Base-by-base conservation (phyloP, 2,888 invertebrate species). In the Chironomus riparius region DNA sequence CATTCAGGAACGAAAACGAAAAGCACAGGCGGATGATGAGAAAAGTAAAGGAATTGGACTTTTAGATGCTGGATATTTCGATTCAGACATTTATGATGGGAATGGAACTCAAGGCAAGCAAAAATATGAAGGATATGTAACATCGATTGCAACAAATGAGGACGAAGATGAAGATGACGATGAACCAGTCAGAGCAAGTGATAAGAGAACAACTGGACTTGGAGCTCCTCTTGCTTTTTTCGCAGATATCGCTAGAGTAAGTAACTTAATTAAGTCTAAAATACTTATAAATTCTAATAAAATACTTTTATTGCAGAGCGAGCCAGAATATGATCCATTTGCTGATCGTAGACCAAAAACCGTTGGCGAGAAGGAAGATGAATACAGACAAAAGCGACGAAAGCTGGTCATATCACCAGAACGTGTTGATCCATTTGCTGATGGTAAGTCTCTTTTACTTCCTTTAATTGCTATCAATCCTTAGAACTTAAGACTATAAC, bases 341-440 rank as follows among this genome's bases (percentile, higher is more conserved):
- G 97, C 95, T 70, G 95, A 96, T 79, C 90, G 95, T 80, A 88
- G 96, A 78, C 88, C 93, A 76, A 93, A 95, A 68, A 97, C 95
- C 15, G 95, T 98, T 82, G 94, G 95, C 0, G 98, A 98, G 80
- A 89, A 97, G 79, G 98, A 98, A 86, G 97, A 98, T 89, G 98
- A 98, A 82, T 99, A 99, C 82, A 89, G 95, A 76, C 93, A 93
- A 80, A 92, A 93, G 80, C 88, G 95, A 79, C 88, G 95, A 77
- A 88, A 92, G 84, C 91, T 94, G 89, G 92, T 92, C 78, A 97
- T 99, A 81, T 99, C 99, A 4, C 99, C 99, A 0, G 98, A 97
- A 82, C 88, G 99, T 81, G 90, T 92, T 79, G 99, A 99, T 88
- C 97, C 97, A 48, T 99, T 99, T 87, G 95, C 97, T 81, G 96